Evolutionary conservation across 2,113 vertebrate genomes (phyloP).

Genomic region (Corapipo altera): DNA sequence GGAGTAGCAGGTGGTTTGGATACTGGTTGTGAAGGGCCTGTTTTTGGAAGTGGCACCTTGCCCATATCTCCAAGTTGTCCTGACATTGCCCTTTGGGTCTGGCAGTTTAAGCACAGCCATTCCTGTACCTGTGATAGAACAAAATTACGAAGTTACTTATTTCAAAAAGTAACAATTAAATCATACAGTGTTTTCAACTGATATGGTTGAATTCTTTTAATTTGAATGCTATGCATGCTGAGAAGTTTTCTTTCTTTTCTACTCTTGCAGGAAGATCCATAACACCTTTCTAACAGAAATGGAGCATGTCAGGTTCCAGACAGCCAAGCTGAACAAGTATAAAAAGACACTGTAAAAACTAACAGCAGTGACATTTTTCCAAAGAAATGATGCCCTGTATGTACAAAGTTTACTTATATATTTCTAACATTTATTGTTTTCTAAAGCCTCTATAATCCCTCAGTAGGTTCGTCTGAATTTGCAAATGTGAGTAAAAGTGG

Average conservation of each 20-base stretch:
- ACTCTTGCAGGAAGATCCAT: background rate
- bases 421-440: background rate
- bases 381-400: background rate
- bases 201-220: background rate
- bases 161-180: background rate
- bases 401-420: background rate
- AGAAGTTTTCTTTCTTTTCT: background rate
- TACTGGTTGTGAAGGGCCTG: conserved; percentile 69
- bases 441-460: background rate
- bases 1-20: conserved; percentile 60
- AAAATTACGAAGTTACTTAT: conserved; percentile 19
- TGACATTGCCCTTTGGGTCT: conserved; percentile 89
- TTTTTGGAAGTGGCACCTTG: conserved; percentile 69
- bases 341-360: background rate
- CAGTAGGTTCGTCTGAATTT: background rate
- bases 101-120: conserved; percentile 97
- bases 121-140: conserved; percentile 82
- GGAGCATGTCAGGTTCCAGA: background rate
- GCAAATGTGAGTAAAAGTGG: background rate
- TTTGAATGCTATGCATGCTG: background rate
- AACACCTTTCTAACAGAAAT: background rate
- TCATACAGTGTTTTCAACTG: background rate
- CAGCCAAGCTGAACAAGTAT: background rate
- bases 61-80: conserved; percentile 84
- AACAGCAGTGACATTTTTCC: background rate